Evolutionary conservation across 2,888 invertebrate species (phyloP), one percentile per base, ranked within the genome.

Genomic region (Megaustenia siamemsis): DNA sequence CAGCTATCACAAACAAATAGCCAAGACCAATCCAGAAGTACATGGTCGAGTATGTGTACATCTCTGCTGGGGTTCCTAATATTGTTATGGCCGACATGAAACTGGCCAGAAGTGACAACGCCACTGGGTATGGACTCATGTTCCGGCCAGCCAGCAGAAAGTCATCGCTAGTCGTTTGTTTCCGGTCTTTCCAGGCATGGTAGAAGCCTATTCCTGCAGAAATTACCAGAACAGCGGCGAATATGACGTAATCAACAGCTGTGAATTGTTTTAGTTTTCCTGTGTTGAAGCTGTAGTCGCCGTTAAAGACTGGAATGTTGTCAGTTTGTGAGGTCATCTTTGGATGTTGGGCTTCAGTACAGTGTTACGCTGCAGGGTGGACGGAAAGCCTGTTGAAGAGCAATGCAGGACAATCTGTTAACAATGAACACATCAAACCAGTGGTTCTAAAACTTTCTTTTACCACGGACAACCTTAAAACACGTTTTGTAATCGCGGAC

Each of bases 51-150:
- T 90, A 93, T 80, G 89, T 89, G 87, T 93, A 93, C 88, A 93
- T 92, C 88, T 93, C 93, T 10, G 92, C 91, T 40, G 93, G 93
- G 0, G 91, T 92, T 0, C 93, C 93, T 12, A 93, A 90, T 66
- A 94, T 83, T 6, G 93, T 93, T 38, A 94, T 93, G 82, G 93
- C 93, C 40, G 93, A 93, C 93, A 94, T 94, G 87, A 94, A 94
- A 86, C 92, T 93, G 38, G 93, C 93, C 71, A 94, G 88, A 68
- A 94, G 88, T 24, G 93, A 93, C 86, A 93, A 86, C 0, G 93
- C 89, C 38, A 93, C 93, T 0, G 93, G 93, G 1, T 90, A 82
- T 0, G 92, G 89, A 66, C 89, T 89, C 94, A 94, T 93, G 82
- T 92, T 90, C 8, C 93, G 90, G 3, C 93, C 92, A 5, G 93